Conservation (phyloP, 2,797 vertebrate genomes). For the Myotis vivesi region DNA sequence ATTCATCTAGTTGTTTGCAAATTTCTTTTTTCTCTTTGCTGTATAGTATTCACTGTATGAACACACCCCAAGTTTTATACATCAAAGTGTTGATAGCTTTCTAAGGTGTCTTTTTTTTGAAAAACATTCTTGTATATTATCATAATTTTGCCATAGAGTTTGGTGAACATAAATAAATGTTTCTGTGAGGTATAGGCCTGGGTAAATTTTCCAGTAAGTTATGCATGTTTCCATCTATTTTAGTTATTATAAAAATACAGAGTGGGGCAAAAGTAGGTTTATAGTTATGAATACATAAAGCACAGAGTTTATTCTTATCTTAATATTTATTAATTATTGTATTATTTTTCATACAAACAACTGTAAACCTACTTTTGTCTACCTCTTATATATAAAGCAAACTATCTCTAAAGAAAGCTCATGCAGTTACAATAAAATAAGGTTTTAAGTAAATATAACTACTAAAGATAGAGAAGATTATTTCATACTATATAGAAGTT, state of each 20-base stretch:
- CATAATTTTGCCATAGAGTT: background rate
- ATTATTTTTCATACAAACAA: too few relatives aligned
- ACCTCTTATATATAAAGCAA: background rate
- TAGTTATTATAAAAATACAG: background rate
- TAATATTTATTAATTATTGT: too few relatives aligned
- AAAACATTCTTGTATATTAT: background rate
- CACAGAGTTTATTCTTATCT: too few relatives aligned
- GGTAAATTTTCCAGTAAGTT: background rate
- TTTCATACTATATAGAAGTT: background rate
- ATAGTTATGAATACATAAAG: too few relatives aligned
- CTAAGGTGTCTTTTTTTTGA: background rate
- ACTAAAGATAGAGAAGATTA: background rate
- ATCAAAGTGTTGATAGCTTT: background rate
- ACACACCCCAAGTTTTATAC: background rate
- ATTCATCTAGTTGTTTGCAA: background rate
- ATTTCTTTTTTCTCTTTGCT: background rate
- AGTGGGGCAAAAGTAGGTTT: too few relatives aligned
- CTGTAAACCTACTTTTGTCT: too few relatives aligned
- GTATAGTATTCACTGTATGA: background rate
- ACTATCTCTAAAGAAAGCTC: background rate
- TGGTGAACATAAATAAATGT: background rate
- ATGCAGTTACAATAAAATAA: background rate
- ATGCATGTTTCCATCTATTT: background rate
- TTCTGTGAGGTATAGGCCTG: background rate
- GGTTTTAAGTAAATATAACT: background rate